Conservation (phyloP, 2,888 invertebrate species). For the Apoderus coryli region DNA sequence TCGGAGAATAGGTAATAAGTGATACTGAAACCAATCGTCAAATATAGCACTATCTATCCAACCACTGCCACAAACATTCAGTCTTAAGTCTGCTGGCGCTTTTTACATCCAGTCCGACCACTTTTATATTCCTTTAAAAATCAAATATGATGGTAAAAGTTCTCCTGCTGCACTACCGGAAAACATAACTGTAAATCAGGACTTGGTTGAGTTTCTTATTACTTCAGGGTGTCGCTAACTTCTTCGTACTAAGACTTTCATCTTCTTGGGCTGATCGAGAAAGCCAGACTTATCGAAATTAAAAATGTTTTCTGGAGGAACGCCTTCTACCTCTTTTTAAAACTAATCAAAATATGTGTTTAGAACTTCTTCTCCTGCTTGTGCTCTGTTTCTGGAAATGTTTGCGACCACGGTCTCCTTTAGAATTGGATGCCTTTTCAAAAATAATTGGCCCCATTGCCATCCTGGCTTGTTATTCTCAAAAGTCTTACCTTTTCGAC, state of each 20-base stretch:
- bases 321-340: constrained; percentile 8
- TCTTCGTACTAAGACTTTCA: constrained; percentile 15
- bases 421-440: constrained; percentile 9
- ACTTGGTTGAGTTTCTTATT: constrained; percentile 19
- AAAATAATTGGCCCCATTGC: constrained; percentile 9
- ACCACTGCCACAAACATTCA: constrained; percentile 6
- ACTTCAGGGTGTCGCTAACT: constrained; percentile 17
- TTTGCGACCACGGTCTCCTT: constrained; percentile 16
- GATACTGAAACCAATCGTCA: constrained; percentile 9
- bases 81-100: constrained; percentile 16
- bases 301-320: constrained; percentile 14
- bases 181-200: constrained; percentile 18
- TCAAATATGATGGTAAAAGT: constrained; percentile 16
- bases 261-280: constrained; percentile 17
- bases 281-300: constrained; percentile 18
- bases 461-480: constrained; percentile 10
- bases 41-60: constrained; percentile 8
- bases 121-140: constrained; percentile 17
- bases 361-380: constrained; percentile 13
- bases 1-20: constrained; percentile 5
- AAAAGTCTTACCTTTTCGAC: background rate
- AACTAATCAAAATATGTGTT: constrained; percentile 9
- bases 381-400: constrained; percentile 15
- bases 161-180: constrained; percentile 18
- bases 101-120: constrained; percentile 18